phyloP scores from a whole-genome alignment of 2,113 vertebrate species.

The Patagioenas fasciata region DNA sequence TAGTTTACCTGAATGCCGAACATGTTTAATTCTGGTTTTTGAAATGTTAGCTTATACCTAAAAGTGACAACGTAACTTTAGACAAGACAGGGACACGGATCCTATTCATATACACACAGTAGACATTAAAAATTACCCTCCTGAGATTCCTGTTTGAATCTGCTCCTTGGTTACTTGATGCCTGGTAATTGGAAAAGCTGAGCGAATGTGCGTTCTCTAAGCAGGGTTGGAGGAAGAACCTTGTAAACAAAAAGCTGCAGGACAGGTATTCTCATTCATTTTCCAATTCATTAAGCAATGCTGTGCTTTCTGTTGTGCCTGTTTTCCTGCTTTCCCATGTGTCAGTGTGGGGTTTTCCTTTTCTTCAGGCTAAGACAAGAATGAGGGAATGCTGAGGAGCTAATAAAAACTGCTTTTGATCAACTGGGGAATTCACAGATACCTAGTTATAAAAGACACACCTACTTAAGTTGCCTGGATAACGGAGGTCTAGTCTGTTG shows the following conservation, averaged over 20 bases:
- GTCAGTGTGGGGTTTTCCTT: slow-evolving; percentile 30
- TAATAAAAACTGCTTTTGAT: not conserved
- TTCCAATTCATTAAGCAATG: slow-evolving; percentile 19
- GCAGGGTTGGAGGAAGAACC: not conserved
- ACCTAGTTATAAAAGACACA: not conserved
- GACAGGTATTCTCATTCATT: not conserved
- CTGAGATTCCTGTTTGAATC: not conserved
- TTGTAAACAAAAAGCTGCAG: not conserved
- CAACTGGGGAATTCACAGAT: not conserved
- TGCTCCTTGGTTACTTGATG: not conserved
- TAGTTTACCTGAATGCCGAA: not conserved
- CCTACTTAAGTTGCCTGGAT: not conserved
- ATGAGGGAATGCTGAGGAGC: not conserved
- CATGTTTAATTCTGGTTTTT: not conserved
- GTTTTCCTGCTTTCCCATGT: not conserved
- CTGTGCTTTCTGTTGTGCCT: slow-evolving; percentile 14
- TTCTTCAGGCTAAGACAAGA: slow-evolving; percentile 34
- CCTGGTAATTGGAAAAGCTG: not conserved
- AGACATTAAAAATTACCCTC: not conserved
- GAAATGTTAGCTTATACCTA: not conserved
- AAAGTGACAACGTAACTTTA: not conserved
- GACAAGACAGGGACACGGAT: not conserved
- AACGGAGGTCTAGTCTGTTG: not conserved
- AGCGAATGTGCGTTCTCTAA: not conserved
- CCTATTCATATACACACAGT: not conserved